A percentile compares a stretch with the other conserved stretches of the same genome.
Conservation (phyloP, 2,797 vertebrate genomes). For the Danio jaintianensis region DNA sequence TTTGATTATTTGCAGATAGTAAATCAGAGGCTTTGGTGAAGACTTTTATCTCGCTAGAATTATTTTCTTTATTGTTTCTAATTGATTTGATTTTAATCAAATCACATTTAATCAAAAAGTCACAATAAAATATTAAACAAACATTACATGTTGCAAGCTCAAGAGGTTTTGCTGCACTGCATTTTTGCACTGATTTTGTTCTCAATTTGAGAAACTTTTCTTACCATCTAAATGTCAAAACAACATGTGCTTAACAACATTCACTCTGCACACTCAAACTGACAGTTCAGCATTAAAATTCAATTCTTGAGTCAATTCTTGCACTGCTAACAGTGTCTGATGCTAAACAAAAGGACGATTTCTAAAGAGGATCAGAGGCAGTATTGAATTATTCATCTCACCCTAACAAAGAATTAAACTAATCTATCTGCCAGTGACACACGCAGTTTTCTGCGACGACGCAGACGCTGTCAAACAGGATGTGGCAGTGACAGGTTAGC, state of each 20-base stretch:
- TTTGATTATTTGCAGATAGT: background rate
- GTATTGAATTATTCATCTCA: conserved; percentile 62
- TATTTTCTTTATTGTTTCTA: background rate
- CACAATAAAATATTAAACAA: background rate
- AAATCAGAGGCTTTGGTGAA: background rate
- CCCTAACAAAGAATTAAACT: conserved; percentile 59
- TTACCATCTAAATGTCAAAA: background rate
- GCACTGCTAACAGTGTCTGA: conserved; percentile 33
- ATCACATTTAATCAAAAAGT: background rate
- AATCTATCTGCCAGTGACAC: conserved; percentile 52
- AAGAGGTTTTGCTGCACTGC: too few relatives aligned
- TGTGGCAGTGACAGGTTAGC: conserved; percentile 19
- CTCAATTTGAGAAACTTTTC: background rate
- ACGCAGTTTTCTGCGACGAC: conserved; percentile 29
- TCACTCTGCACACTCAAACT: background rate
- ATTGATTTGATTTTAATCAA: background rate
- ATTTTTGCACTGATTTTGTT: background rate
- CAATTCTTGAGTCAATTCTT: conserved; percentile 5
- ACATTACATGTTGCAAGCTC: background rate
- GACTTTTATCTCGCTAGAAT: background rate
- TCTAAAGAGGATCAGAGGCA: conserved; percentile 22
- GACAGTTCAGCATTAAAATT: conserved; percentile 38
- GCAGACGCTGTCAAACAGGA: conserved; percentile 28
- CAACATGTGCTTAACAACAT: background rate
- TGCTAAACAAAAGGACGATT: conserved; percentile 44